phyloP scores from a whole-genome alignment of 2,797 vertebrate species.

The Falco peregrinus region DNA sequence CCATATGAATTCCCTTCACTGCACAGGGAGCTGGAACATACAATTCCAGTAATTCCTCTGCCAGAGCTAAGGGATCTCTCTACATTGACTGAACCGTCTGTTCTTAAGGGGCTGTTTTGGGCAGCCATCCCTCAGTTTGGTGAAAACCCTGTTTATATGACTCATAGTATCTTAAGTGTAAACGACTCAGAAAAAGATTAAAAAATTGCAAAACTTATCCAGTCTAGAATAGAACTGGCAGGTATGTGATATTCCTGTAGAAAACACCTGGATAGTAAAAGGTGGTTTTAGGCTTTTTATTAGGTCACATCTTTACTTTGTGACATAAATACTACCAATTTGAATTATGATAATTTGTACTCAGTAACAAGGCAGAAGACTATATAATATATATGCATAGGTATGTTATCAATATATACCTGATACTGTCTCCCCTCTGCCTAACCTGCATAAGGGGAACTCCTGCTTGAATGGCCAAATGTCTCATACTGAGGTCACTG shows the following conservation, averaged over 20 bases:
- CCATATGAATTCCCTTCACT: neutral
- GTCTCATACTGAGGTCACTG: fast-evolving
- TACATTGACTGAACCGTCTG: neutral
- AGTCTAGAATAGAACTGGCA: neutral
- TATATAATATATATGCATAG: neutral
- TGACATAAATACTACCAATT: neutral
- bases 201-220: neutral
- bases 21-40: neutral
- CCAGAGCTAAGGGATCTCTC: neutral
- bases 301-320: neutral
- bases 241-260: neutral
- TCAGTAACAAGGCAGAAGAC: neutral
- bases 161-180: neutral
- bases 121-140: neutral
- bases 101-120: neutral
- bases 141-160: neutral
- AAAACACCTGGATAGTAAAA: neutral
- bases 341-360: neutral
- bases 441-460: neutral
- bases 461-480: neutral
- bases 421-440: neutral
- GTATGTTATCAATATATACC: neutral
- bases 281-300: neutral
- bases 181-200: neutral
- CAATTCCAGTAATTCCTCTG: neutral